phyloP scores from a whole-genome alignment of 2,797 vertebrate genomes.

The Syngnathus acus region DNA sequence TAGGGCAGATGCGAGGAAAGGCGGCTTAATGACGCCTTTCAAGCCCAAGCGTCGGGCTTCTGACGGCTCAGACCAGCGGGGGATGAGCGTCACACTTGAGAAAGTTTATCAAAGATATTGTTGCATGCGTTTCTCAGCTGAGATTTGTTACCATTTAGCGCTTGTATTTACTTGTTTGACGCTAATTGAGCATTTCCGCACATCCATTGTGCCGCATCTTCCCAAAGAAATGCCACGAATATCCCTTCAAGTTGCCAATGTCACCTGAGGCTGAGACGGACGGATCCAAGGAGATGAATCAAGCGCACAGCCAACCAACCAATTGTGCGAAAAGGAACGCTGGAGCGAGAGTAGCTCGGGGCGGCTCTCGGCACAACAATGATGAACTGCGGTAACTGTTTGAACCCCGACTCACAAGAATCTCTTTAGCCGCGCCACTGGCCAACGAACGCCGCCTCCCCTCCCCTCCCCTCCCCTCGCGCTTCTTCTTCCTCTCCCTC shows the following conservation, averaged over 20 bases:
- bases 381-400: not conserved
- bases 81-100: constrained; percentile 9
- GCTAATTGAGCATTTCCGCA: too few species aligned
- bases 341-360: not conserved
- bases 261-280: constrained; percentile 18
- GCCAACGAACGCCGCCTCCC: not conserved
- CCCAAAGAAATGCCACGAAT: constrained; percentile 21
- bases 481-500: not conserved
- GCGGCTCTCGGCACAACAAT: not conserved
- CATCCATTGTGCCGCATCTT: not conserved
- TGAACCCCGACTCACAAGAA: not conserved
- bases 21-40: constrained; percentile 30
- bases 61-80: not conserved
- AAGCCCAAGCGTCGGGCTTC: not conserved
- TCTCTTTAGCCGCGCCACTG: not conserved
- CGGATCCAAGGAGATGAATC: constrained; percentile 11
- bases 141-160: not conserved
- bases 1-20: constrained; percentile 27
- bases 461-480: too few species aligned
- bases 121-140: not conserved
- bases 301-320: not conserved
- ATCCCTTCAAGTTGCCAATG: constrained; percentile 11
- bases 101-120: not conserved
- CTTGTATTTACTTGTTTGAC: too few species aligned
- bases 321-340: not conserved